Evolutionary conservation across 2,888 invertebrate genomes (phyloP), one percentile per base, ranked within the genome.

Genomic region (Arrhopalites spinosus): DNA sequence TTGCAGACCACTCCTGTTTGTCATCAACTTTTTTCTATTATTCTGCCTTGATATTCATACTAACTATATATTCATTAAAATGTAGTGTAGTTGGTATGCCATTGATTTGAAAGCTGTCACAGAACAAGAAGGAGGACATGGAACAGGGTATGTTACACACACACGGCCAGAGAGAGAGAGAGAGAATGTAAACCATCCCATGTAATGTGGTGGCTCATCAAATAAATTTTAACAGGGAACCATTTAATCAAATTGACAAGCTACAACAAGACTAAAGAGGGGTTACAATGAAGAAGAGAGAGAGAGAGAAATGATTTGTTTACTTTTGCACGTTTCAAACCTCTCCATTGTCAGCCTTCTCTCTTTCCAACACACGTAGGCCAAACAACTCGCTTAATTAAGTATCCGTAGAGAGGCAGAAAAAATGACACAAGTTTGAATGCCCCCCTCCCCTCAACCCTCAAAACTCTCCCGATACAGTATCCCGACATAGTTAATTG

Each of bases 171-270:
- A 15, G 45, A 45, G 7, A 45, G 15, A 5, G 3, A n/a, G 17
- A 5, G 1, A 53, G 53, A 53, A 53, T 53, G 53, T 53, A 17
- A 53, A 53, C 36, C n/a, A 53, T 53, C 23, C 53, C 53, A n/a
- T 59, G 25, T 59, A 68, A 68, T 47, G 25, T 70, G 30, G 13
- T 27, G 36, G 29, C 70, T 70, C 70, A 70, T 70, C 53, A 70
- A 56, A 70, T 70, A 70, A 70, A 70, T 70, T 70, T 36, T 53
- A n/a, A 36, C 36, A 20, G 7, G 36, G 20, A 27, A 53, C 53
- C 53, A 70, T 56, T 70, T 56, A 53, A 70, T 70, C 70, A 70
- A 70, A 70, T 70, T 70, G 70, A 70, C 70, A 70, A 56, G 70
- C 3, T 30, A 70, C 70, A 68, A 3, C 8, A 17, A 15, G 50